Conservation (phyloP, 2,888 invertebrate genomes). For the Scaeva pyrastri region DNA sequence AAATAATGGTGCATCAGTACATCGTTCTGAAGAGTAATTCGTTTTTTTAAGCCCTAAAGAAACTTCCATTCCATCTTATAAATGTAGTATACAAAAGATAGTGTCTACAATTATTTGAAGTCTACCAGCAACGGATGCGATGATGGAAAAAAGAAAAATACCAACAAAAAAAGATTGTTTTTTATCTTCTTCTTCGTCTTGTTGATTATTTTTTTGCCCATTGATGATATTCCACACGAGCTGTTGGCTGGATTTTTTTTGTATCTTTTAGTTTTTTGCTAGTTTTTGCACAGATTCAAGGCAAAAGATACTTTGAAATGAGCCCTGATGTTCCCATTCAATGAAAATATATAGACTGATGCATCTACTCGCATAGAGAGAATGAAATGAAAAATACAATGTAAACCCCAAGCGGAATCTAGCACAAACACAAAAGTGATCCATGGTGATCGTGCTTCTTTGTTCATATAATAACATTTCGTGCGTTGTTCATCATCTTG, state of each 20-base stretch:
- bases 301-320: constrained; percentile 55
- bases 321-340: constrained; percentile 29
- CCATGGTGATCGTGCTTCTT: constrained; percentile 72
- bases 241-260: neutral
- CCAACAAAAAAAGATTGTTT: constrained; percentile 37
- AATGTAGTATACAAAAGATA: neutral
- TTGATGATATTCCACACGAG: constrained; percentile 40
- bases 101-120: constrained; percentile 21
- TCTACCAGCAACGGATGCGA: constrained; percentile 61
- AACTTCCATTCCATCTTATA: constrained; percentile 38
- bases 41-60: constrained; percentile 51
- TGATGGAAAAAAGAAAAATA: constrained; percentile 61
- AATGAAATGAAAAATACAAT: constrained; percentile 26
- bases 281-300: constrained; percentile 39
- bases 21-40: constrained; percentile 59
- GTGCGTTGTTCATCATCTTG: constrained; percentile 73
- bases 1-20: constrained; percentile 53
- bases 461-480: constrained; percentile 62
- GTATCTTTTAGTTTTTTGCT: constrained; percentile 11
- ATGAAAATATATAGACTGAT: constrained; percentile 37
- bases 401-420: constrained; percentile 53
- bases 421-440: constrained; percentile 71
- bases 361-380: neutral
- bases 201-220: constrained; percentile 35
- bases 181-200: neutral